phyloP scores from a whole-genome alignment of 2,888 invertebrate species.

The Bellardia pandia region DNA sequence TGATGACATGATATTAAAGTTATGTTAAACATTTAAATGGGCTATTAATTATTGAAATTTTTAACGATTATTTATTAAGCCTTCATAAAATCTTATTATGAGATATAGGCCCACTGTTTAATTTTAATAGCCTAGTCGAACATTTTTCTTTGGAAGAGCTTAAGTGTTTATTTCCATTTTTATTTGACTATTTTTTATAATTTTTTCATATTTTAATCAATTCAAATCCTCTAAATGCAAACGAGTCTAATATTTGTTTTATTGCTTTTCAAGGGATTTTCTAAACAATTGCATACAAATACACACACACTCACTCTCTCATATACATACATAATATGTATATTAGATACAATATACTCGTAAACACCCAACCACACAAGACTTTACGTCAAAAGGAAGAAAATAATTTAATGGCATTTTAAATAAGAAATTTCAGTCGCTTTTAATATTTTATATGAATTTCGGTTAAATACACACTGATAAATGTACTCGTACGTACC shows the following conservation, averaged over 20 bases:
- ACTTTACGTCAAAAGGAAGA: constrained; percentile 75
- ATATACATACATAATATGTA: neutral
- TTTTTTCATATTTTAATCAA: neutral
- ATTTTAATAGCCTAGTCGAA: no score
- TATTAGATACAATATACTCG: constrained; percentile 42
- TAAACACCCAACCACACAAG: no score
- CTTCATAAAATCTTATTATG: no score
- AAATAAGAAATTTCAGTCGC: constrained; percentile 84
- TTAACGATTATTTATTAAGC: no score
- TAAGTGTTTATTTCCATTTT: neutral
- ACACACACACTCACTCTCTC: constrained; percentile 1
- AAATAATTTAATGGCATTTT: constrained; percentile 84
- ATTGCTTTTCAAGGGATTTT: constrained; percentile 16
- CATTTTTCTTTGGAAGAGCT: neutral
- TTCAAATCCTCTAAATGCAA: neutral
- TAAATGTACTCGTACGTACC: no score
- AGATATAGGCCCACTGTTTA: no score
- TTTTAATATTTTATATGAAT: constrained; percentile 83
- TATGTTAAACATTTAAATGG: no score
- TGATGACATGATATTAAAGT: no score
- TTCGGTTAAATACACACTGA: constrained; percentile 73
- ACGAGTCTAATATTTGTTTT: constrained; percentile 19
- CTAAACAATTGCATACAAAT: constrained; percentile 26
- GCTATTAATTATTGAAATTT: no score
- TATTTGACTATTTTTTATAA: neutral